A percentile compares a stretch with the other conserved stretches of the same genome.
phyloP scores from a whole-genome alignment of 2,797 vertebrate species.

The Anisognathus igniventris region DNA sequence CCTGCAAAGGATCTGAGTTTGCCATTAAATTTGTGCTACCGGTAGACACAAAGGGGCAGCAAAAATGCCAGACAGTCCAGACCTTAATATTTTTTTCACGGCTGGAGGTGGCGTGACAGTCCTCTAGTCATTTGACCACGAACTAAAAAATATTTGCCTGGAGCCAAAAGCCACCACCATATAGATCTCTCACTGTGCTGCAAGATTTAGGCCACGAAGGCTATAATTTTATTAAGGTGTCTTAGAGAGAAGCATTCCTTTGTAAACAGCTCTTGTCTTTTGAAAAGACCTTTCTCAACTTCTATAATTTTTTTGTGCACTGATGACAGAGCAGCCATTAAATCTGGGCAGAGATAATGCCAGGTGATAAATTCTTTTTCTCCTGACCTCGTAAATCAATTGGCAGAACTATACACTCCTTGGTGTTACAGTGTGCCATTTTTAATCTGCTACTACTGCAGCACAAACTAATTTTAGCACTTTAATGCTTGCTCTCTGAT shows the following conservation, averaged over 20 bases:
- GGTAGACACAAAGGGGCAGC: background rate
- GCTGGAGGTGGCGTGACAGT: background rate
- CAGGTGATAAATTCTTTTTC: constrained; percentile 47
- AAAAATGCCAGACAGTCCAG: background rate
- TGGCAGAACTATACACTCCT: background rate
- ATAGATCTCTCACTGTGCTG: background rate
- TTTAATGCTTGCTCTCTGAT: background rate
- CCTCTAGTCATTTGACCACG: background rate
- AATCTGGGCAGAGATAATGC: constrained; percentile 22
- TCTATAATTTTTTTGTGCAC: background rate
- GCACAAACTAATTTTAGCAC: constrained; percentile 39
- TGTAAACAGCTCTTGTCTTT: constrained; percentile 14
- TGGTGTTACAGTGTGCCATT: background rate
- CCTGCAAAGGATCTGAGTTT: background rate
- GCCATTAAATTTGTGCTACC: background rate
- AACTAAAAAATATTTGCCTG: constrained; percentile 1
- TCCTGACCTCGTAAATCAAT: constrained; percentile 48
- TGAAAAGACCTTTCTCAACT: background rate
- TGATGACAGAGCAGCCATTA: constrained; percentile 9
- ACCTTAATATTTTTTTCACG: background rate
- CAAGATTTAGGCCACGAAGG: background rate
- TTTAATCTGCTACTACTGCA: constrained; percentile 25
- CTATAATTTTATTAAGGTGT: constrained; percentile 1
- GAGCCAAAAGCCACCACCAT: background rate
- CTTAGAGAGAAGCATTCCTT: background rate